Evolutionary conservation across 1,140 invertebrate species (phyloP), one percentile per base, ranked within the genome.

Genomic region (Papilio polyxenes): DNA sequence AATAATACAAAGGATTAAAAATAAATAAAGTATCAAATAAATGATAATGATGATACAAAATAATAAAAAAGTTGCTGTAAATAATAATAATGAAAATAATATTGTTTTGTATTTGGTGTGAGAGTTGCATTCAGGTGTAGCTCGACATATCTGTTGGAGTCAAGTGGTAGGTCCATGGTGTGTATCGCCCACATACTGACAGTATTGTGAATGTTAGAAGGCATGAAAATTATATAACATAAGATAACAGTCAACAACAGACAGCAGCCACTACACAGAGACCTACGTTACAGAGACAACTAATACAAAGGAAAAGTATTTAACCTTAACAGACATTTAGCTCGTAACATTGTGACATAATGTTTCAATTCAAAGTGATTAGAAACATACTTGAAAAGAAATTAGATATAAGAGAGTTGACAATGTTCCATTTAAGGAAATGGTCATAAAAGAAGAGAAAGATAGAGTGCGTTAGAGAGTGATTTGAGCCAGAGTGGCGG

Each of bases 251-350:
- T 94, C 90, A 92, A 93, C 92, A 94, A 94, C 93, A 94, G 92
- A 94, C 89, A 94, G 90, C 93, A 94, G 93, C 93, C 93, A 94
- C 93, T 94, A 94, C 92, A 94, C 92, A 94, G 92, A 94, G 89
- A 93, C 92, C 91, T 92, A 93, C 87, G 84, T 88, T 89, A 94
- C 90, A 94, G 87, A 91, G 85, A 87, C 83, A 93, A 94, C 90
- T 93, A 93, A 92, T 92, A 91, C 81, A 72, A 65, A 89, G 89
- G 87, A 91, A 31, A 82, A 90, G 87, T 90, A 91, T 84, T 83
- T 85, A 90, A 85, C 87, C 86, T 65, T 13, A 74, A 85, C 82
- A 83, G 69, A 69, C 76, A 85, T 84, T 77, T 76, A 82, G 79
- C 59, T 81, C 76, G 86, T 87, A 84, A 87, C 86, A 85, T 82